Conservation (phyloP, 2,888 invertebrate genomes). For the Epinotia nisella region DNA sequence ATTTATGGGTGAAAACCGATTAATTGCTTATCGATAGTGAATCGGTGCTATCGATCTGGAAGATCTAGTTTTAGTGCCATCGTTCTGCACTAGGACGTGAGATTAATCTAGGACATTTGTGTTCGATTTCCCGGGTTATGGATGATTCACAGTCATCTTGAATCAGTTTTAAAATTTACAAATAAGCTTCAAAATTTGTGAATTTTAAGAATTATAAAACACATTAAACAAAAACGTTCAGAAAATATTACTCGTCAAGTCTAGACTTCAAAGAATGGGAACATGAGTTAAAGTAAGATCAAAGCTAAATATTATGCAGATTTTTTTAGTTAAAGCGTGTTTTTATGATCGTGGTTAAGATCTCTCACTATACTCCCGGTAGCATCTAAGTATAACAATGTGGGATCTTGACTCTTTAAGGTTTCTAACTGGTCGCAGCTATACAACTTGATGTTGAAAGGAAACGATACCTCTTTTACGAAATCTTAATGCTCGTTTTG, state of each 20-base stretch:
- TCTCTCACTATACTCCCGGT: not conserved
- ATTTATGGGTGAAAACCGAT: constrained; percentile 29
- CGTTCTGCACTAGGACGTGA: not conserved
- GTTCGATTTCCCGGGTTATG: not conserved
- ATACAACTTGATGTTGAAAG: not conserved
- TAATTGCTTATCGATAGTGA: constrained; percentile 23
- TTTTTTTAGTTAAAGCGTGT: too few species aligned
- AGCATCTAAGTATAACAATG: too few species aligned
- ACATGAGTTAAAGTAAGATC: constrained; percentile 1
- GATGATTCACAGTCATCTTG: too few species aligned
- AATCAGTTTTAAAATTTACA: not conserved
- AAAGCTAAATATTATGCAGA: not conserved
- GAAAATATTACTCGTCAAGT: not conserved
- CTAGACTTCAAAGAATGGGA: constrained; percentile 24
- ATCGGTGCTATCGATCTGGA: constrained; percentile 8
- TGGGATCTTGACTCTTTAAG: not conserved
- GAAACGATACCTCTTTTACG: constrained; percentile 12
- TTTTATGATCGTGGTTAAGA: not conserved
- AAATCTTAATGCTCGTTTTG: not conserved
- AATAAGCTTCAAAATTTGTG: not conserved
- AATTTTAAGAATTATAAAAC: not conserved
- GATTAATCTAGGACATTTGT: not conserved
- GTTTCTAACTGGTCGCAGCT: not conserved
- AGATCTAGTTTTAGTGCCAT: constrained; percentile 8
- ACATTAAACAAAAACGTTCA: constrained; percentile 8